Conservation (phyloP, 1,140 invertebrate genomes). For the Acromyrmex echinatior region DNA sequence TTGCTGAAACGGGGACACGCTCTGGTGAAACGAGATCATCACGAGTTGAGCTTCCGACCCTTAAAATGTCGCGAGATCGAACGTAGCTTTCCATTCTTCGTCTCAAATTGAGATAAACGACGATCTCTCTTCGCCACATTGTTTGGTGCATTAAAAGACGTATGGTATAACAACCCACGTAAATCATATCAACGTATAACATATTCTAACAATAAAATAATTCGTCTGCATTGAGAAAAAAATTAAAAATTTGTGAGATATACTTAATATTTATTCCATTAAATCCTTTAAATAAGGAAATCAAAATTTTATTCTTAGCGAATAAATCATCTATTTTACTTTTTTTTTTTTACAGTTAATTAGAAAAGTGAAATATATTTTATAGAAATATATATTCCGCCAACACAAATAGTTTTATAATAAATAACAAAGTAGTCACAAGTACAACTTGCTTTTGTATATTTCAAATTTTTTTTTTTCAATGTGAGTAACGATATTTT, state of each 20-base stretch:
- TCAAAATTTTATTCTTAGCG: too few relatives aligned
- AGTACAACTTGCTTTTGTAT: too few relatives aligned
- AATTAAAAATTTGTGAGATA: too few relatives aligned
- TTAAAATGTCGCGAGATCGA: background rate
- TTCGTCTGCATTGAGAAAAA: background rate
- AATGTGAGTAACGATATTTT: background rate
- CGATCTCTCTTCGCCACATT: background rate
- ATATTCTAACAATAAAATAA: background rate
- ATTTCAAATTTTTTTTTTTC: too few relatives aligned
- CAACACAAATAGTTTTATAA: too few relatives aligned
- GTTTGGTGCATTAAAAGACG: background rate
- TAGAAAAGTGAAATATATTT: too few relatives aligned
- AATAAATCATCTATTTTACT: too few relatives aligned
- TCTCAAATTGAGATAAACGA: conserved; percentile 5
- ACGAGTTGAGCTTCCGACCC: background rate
- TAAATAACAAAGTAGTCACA: too few relatives aligned
- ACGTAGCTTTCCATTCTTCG: background rate
- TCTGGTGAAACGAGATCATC: background rate
- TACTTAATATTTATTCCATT: too few relatives aligned
- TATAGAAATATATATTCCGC: too few relatives aligned
- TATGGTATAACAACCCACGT: background rate
- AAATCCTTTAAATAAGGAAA: too few relatives aligned
- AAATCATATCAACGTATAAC: background rate
- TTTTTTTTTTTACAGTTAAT: too few relatives aligned
- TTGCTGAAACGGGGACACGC: background rate